phyloP scores from a whole-genome alignment of 1,140 invertebrate genomes.

The Pogonognathellus flavescens region DNA sequence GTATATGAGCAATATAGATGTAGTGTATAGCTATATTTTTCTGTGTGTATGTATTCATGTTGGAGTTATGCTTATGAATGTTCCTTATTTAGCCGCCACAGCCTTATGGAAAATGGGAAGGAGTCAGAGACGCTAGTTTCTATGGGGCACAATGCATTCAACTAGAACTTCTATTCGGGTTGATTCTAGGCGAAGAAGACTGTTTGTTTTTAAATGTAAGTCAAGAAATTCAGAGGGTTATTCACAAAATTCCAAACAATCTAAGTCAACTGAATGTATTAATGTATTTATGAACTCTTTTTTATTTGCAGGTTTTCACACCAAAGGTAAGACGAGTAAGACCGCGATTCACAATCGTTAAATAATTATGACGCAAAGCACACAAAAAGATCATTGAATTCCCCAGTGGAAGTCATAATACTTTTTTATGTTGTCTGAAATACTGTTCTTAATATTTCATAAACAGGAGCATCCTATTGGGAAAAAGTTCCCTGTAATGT shows the following conservation, averaged over 20 bases:
- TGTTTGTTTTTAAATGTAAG: slow-evolving; percentile 59
- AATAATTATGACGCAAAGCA: too few relatives aligned
- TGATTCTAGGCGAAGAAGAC: slow-evolving; percentile 56
- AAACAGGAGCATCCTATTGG: not conserved
- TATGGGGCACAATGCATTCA: slow-evolving; percentile 70
- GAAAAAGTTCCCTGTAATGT: slow-evolving; percentile 69
- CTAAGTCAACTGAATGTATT: not conserved
- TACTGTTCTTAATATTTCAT: not conserved
- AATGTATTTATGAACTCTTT: not conserved
- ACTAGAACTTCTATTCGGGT: slow-evolving; percentile 62
- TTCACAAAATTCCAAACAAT: not conserved
- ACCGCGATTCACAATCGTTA: too few relatives aligned
- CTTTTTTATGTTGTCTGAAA: not conserved
- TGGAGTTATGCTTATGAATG: not conserved
- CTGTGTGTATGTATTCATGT: too few relatives aligned
- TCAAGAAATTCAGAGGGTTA: not conserved
- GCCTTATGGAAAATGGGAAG: slow-evolving; percentile 70
- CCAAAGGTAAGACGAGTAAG: slow-evolving; percentile 49
- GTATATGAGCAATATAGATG: too few relatives aligned
- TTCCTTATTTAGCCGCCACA: slow-evolving; percentile 67
- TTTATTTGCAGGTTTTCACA: slow-evolving; percentile 17
- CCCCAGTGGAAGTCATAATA: too few relatives aligned
- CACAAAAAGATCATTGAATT: not conserved
- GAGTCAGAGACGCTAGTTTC: slow-evolving; percentile 70
- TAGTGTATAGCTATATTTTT: too few relatives aligned